Percentiles rank a stretch among this genome's conserved stretches.
These are phyloP conservation scores for Hyles vespertilio DNA, from an alignment of 1,140 invertebrate genomes.

Conservation along the genomic window DNA sequence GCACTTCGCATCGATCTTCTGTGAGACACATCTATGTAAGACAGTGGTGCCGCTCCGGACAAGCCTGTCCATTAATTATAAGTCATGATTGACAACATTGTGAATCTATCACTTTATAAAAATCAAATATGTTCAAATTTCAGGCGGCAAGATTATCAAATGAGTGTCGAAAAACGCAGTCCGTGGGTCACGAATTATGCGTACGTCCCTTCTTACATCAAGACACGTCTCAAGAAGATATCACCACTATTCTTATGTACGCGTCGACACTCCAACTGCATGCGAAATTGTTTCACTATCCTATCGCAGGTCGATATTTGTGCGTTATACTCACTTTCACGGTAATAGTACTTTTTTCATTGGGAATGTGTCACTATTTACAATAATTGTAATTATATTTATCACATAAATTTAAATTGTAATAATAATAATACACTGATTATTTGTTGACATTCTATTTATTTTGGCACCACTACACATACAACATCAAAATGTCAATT, in stretches of 20 bases:
- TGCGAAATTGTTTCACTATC: slow-evolving; percentile 83
- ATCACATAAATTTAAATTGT: slow-evolving; percentile 9
- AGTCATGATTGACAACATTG: too few relatives aligned
- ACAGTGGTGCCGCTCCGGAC: too few relatives aligned
- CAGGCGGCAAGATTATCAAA: slow-evolving; percentile 87
- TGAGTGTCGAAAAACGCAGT: slow-evolving; percentile 82
- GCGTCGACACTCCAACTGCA: slow-evolving; percentile 84
- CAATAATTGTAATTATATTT: slow-evolving; percentile 32
- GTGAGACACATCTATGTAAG: too few relatives aligned
- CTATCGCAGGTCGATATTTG: slow-evolving; percentile 81
- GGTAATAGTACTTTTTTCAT: slow-evolving; percentile 77
- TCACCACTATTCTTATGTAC: slow-evolving; percentile 86
- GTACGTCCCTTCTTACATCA: slow-evolving; percentile 88
- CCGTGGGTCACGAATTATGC: slow-evolving; percentile 85
- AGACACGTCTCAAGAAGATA: slow-evolving; percentile 82
- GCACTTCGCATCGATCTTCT: too few relatives aligned
- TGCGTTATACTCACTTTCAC: slow-evolving; percentile 79
- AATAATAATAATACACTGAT: too few relatives aligned
- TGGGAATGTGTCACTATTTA: slow-evolving; percentile 81
- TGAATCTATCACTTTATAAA: too few relatives aligned
- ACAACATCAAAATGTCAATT: too few relatives aligned
- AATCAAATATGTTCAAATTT: slow-evolving; percentile 6
- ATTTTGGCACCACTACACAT: too few relatives aligned
- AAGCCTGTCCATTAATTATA: too few relatives aligned
- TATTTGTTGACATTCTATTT: too few relatives aligned